Base-by-base conservation (phyloP, 2,113 vertebrate species). In the Pterocles orientalis region DNA sequence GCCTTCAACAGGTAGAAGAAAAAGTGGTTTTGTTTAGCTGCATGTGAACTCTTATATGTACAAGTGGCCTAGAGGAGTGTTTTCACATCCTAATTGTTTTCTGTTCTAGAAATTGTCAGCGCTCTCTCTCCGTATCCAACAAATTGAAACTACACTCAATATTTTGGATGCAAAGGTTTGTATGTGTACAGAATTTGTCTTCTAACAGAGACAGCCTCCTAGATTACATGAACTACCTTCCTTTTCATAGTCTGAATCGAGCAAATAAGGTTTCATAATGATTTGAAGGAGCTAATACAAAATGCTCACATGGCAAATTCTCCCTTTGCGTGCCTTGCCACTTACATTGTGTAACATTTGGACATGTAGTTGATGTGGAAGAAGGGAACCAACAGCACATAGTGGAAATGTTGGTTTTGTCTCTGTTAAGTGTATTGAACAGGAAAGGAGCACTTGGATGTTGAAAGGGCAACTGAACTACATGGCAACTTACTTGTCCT, bases 81-180 rank as follows among this genome's bases (percentile, higher is more conserved):
- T 96, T 81, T 94, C 75, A 90, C 3, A 1, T 95, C 47, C 82
- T 82, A 7, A 57, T 81, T 93, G 77, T 89, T 94, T 96, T 96
- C 83, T 95, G 11, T 97, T 94, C 57, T 96, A 99, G 99, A 99
- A 99, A 98, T 98, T 99, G 91, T 98, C 99, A 84, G 98, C 98
- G 3, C 98, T 99, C 64, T 99, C 99, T 34, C 98, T 99, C 56
- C 99, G 99, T 87, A 99, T 99, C 89, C 99, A 99, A 54, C 99
- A 99, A 94, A 99, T 99, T 95, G 99, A 99, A 98, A 99, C 99
- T 47, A 99, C 99, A 1, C 98, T 99, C 86, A 99, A 99, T 93
- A 99, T 99, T 97, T 97, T 99, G 97, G 99, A 99, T 98, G 99
- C 99, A 58, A 99, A 99, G 98, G 99, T 99, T 94, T 95, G 98